A percentile compares a stretch with the other conserved stretches of the same genome.
phyloP scores from a whole-genome alignment of 2,888 invertebrate genomes.

The Neoascia interrupta region DNA sequence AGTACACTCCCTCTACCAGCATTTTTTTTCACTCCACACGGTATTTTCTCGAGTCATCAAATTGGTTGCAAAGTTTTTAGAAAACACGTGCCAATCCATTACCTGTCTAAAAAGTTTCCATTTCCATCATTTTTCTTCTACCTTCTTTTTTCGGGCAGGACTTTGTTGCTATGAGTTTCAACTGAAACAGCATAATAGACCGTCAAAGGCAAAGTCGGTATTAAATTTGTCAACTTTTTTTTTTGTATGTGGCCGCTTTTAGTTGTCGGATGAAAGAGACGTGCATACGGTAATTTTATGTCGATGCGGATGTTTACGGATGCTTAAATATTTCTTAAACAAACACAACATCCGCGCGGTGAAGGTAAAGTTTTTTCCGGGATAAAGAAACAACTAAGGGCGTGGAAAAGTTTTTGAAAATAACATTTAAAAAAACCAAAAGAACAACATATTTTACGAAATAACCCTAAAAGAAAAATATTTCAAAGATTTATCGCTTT shows the following conservation, averaged over 20 bases:
- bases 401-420: too few species aligned
- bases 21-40: neutral
- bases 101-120: constrained; percentile 40
- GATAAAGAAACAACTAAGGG: too few species aligned
- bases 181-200: neutral
- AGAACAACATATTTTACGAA: too few species aligned
- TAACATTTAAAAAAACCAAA: too few species aligned
- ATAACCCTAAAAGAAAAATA: too few species aligned
- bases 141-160: neutral
- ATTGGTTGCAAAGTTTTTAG: constrained; percentile 31
- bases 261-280: neutral
- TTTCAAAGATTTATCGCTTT: too few species aligned
- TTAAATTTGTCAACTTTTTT: too few species aligned
- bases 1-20: neutral
- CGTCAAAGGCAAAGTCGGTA: neutral
- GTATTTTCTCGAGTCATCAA: constrained; percentile 34
- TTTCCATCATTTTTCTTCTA: constrained; percentile 16
- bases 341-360: too few species aligned
- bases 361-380: too few species aligned
- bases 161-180: too few species aligned
- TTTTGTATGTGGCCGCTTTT: constrained; percentile 16
- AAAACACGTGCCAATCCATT: constrained; percentile 46
- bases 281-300: too few species aligned
- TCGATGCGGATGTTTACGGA: constrained; percentile 31
- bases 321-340: constrained; percentile 22